Conservation (phyloP, 1,140 invertebrate species). For the Phymorhynchus buccinoides region DNA sequence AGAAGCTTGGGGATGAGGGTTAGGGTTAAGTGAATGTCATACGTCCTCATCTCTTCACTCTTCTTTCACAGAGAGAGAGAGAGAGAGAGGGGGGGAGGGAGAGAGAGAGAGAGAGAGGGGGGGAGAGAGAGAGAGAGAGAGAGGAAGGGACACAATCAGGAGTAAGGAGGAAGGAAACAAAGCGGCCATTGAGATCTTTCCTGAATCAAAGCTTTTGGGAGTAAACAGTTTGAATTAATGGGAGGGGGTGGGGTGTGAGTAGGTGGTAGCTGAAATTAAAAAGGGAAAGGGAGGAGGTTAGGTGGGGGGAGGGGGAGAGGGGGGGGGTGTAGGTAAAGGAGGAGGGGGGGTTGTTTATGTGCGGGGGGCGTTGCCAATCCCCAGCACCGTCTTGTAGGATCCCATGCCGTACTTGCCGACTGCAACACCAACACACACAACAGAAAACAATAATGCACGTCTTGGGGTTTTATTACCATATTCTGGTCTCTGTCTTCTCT, state of each 20-base stretch:
- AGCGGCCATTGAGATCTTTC: too few species aligned
- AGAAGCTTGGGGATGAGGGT: too few species aligned
- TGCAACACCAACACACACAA: slow-evolving; percentile 57
- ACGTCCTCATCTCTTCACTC: neutral
- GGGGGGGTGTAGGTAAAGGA: neutral
- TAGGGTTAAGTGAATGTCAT: too few species aligned
- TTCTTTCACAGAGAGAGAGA: neutral
- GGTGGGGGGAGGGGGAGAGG: neutral
- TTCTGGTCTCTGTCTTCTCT: too few species aligned
- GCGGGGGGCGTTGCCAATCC: slow-evolving; percentile 61
- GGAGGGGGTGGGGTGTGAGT: too few species aligned
- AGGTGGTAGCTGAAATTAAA: too few species aligned
- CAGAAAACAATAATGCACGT: too few species aligned
- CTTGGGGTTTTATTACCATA: too few species aligned
- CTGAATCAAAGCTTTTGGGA: too few species aligned
- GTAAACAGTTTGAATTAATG: too few species aligned
- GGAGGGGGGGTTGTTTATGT: slow-evolving; percentile 43
- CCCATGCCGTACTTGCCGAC: slow-evolving; percentile 68
- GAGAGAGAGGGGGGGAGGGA: neutral
- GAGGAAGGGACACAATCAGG: neutral
- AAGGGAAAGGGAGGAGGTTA: too few species aligned
- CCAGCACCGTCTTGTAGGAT: slow-evolving; percentile 66
- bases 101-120: neutral
- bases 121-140: neutral
- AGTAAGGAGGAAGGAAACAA: too few species aligned